phyloP scores from a whole-genome alignment of 2,113 vertebrate species.

The Ardeotis arabs region DNA sequence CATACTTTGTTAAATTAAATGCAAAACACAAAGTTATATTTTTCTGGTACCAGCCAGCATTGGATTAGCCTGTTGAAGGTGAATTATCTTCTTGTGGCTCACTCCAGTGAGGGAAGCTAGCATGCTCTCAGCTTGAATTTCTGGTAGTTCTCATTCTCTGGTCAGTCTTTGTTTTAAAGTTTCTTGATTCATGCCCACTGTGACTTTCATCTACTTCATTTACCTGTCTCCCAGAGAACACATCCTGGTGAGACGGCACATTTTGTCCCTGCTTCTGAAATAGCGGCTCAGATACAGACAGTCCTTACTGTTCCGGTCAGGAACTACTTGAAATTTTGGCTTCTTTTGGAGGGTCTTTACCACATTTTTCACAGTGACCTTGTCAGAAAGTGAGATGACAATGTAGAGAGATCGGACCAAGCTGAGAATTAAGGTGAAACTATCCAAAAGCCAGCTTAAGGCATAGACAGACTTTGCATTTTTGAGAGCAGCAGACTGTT shows the following conservation, averaged over 20 bases:
- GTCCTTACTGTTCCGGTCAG: background rate
- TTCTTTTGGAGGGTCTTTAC: background rate
- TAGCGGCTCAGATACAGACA: background rate
- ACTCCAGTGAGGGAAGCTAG: background rate
- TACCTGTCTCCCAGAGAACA: background rate
- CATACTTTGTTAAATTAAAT: background rate
- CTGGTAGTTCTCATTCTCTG: background rate
- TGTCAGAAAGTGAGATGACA: background rate
- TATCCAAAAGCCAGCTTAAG: background rate
- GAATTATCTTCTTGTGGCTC: background rate
- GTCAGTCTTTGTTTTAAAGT: background rate
- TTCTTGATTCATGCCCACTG: background rate
- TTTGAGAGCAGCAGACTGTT: background rate
- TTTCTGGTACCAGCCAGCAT: background rate
- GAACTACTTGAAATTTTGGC: background rate
- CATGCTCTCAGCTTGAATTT: background rate
- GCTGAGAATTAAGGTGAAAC: background rate
- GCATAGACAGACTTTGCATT: background rate
- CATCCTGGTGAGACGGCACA: background rate
- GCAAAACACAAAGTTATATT: background rate
- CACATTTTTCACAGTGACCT: background rate
- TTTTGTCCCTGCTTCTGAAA: background rate
- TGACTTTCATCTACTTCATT: background rate
- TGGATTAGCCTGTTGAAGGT: background rate
- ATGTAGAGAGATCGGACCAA: background rate